Conservation (phyloP, 2,113 vertebrate genomes). For the Alectura lathami region DNA sequence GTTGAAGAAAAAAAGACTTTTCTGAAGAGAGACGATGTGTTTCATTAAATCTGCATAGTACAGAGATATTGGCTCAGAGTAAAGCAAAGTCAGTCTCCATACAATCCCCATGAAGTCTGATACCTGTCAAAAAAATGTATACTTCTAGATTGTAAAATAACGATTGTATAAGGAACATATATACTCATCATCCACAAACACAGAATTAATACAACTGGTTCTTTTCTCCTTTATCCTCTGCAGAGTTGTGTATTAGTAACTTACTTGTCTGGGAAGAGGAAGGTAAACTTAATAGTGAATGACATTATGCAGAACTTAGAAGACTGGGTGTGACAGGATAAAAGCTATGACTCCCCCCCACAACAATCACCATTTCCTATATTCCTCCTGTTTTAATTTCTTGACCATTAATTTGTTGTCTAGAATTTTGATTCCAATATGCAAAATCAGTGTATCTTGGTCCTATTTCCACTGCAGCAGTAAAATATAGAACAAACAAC, state of each 20-base stretch:
- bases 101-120: neutral
- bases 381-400: neutral
- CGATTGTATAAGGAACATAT: neutral
- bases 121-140: neutral
- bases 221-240: neutral
- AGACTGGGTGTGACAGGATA: neutral
- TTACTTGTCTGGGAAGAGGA: neutral
- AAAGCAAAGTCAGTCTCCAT: neutral
- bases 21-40: neutral
- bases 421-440: neutral
- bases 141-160: neutral
- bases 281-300: neutral
- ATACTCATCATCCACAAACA: neutral
- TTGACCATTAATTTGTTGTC: neutral
- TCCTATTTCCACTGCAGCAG: neutral
- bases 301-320: neutral
- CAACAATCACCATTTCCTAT: neutral
- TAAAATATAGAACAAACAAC: neutral
- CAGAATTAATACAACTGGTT: neutral
- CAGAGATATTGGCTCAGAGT: neutral
- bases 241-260: neutral
- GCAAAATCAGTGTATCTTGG: neutral
- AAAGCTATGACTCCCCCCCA: neutral
- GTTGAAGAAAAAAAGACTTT: neutral
- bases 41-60: neutral